Evolutionary conservation across 2,797 vertebrate genomes (phyloP), one percentile per base, ranked within the genome.

Genomic region (Gobio occitaniae): DNA sequence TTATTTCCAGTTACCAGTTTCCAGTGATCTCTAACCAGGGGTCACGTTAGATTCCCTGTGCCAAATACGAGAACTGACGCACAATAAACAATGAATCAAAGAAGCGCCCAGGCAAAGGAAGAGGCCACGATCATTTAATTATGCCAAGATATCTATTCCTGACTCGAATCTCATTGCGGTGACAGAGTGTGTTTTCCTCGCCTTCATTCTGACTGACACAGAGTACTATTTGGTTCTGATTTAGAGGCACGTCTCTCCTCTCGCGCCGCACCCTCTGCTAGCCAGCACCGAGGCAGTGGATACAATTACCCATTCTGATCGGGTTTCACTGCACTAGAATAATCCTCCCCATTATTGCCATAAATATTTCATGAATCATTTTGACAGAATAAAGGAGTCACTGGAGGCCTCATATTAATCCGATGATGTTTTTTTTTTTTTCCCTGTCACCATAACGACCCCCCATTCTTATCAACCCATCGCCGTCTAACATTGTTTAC

Each of bases 301-400:
- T 90, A 91, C 81, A 84, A 90, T 91, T 91, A 91, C 89, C 82
- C 87, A 89, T 91, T 91, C 88, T 78, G 89, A 90, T 91, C 89
- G 75, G 82, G 89, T 91, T 89, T 89, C 89, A 78, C 89, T 65
- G 86, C 89, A 86, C 89, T 89, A 87, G 89, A 90, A 91, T 90
- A 89, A 90, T 88, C 87, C 89, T 88, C 84, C 84, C 85, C 87
- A 88, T 90, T 90, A 91, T 88, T 80, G 72, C 61, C 82, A 90
- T 90, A 86, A 90, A 91, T 90, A 90, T 91, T 91, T 90, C 81
- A 91, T 91, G 89, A 90, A 86, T 87, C 88, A 86, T 88, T 91
- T 88, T 90, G 86, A 89, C 78, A 84, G 82, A 89, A 89, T 77
- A 85, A 83, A 90, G 65, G 85, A 90, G 86, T 84, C 77, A 83